Percentiles rank a stretch among this genome's conserved stretches.
phyloP scores from a whole-genome alignment of 2,888 invertebrate species.

The Callyntrura guangdongensis region DNA sequence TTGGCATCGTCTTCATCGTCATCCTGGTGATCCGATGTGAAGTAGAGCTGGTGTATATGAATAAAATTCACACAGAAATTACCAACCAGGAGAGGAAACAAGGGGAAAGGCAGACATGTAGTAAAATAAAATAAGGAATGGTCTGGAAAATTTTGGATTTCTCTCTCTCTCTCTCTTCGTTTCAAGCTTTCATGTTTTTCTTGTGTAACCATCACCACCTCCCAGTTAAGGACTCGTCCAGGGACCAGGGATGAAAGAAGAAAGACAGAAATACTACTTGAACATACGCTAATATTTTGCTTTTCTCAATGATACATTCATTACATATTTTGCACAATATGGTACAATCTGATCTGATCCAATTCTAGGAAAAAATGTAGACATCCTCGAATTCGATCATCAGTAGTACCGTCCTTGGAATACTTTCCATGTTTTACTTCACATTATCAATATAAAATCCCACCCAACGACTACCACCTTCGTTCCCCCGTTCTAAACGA shows the following conservation, averaged over 20 bases:
- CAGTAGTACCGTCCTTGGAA: background rate
- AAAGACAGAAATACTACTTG: background rate
- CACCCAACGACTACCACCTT: background rate
- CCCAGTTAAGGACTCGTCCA: background rate
- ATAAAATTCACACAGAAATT: constrained; percentile 61
- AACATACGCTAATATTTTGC: background rate
- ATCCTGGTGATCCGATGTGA: background rate
- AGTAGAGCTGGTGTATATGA: constrained; percentile 4
- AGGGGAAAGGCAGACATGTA: background rate
- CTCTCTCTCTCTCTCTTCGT: background rate
- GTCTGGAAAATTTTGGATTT: background rate
- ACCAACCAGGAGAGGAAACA: background rate
- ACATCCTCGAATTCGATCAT: background rate
- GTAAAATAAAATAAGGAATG: background rate
- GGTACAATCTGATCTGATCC: constrained; percentile 1
- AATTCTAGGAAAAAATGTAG: background rate
- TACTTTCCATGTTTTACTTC: background rate
- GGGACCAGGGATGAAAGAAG: constrained; percentile 42
- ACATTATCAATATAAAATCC: background rate
- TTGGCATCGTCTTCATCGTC: constrained; percentile 10
- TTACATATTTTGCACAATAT: constrained; percentile 51
- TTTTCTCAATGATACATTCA: background rate
- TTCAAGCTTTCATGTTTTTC: background rate
- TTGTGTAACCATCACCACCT: constrained; percentile 20
- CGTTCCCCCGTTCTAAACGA: no score